Conservation (phyloP, 2,888 invertebrate genomes). For the Netelia melanura region DNA sequence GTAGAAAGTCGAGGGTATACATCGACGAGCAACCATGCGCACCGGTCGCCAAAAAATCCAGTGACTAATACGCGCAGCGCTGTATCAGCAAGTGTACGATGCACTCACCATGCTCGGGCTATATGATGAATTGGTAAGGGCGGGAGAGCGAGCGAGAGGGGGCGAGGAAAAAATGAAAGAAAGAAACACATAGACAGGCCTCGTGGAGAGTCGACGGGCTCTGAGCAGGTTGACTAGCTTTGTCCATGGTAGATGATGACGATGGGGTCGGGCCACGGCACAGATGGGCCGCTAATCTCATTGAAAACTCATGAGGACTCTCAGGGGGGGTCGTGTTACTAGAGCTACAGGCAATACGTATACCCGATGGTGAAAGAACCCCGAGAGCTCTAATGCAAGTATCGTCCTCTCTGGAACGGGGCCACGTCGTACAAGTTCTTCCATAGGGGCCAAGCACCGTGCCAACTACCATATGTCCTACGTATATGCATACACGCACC, state of each 20-base stretch:
- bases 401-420: slow-evolving; percentile 65
- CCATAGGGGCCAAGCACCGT: slow-evolving; percentile 79
- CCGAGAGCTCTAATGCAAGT: slow-evolving; percentile 69
- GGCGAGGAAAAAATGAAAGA: slow-evolving; percentile 51
- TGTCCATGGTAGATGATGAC: slow-evolving; percentile 83
- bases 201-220: slow-evolving; percentile 77
- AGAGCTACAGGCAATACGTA: slow-evolving; percentile 62
- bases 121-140: slow-evolving; percentile 27
- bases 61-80: slow-evolving; percentile 36
- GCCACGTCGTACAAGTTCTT: slow-evolving; percentile 69
- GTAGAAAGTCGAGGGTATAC: slow-evolving; percentile 39
- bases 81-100: slow-evolving; percentile 68
- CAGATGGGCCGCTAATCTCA: slow-evolving; percentile 85
- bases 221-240: slow-evolving; percentile 83
- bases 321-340: slow-evolving; percentile 72
- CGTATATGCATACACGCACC: slow-evolving; percentile 79
- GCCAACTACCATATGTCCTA: slow-evolving; percentile 84
- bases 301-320: slow-evolving; percentile 85
- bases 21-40: slow-evolving; percentile 30
- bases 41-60: slow-evolving; percentile 44
- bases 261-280: slow-evolving; percentile 82
- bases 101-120: slow-evolving; percentile 54
- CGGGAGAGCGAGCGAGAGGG: slow-evolving; percentile 34
- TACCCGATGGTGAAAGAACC: slow-evolving; percentile 68
- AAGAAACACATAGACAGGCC: slow-evolving; percentile 72